These are phyloP conservation scores for Paelopatides confundens DNA, from an alignment of 53 echinoderm and acorn worm genomes.

Conservation along the genomic window DNA sequence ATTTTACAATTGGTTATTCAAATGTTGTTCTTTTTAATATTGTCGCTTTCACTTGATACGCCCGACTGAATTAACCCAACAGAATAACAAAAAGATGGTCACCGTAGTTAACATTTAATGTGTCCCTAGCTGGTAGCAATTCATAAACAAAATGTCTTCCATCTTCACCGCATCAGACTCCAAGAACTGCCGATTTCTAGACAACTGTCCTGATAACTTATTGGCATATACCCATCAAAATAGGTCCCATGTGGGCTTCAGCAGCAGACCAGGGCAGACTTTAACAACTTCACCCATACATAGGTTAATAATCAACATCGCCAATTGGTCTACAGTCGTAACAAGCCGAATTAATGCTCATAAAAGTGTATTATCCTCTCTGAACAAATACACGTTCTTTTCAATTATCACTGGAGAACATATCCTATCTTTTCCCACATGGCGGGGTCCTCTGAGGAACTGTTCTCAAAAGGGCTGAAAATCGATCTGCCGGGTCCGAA, in stretches of 20 bases:
- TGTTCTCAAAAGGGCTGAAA: slow-evolving; percentile 3
- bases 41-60: too few species aligned
- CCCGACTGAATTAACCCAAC: too few species aligned
- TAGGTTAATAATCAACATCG: slow-evolving; percentile 7
- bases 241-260: not conserved
- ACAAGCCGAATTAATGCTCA: slow-evolving; percentile 11
- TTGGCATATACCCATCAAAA: not conserved
- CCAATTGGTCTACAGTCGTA: slow-evolving; percentile 38
- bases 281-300: slow-evolving; percentile 8
- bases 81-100: too few species aligned
- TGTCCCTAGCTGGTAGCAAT: too few species aligned
- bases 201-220: too few species aligned
- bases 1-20: too few species aligned
- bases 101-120: too few species aligned
- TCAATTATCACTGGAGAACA: slow-evolving; percentile 53
- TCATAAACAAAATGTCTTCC: too few species aligned
- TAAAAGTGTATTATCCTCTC: not conserved
- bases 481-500: slow-evolving; percentile 5
- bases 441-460: slow-evolving; percentile 28
- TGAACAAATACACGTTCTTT: slow-evolving; percentile 46
- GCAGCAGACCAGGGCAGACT: too few species aligned
- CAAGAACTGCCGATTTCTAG: too few species aligned
- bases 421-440: slow-evolving; percentile 9
- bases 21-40: too few species aligned
- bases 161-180: too few species aligned